Evolutionary conservation across 2,113 vertebrate species (phyloP).

Genomic region (Sorex araneus): DNA sequence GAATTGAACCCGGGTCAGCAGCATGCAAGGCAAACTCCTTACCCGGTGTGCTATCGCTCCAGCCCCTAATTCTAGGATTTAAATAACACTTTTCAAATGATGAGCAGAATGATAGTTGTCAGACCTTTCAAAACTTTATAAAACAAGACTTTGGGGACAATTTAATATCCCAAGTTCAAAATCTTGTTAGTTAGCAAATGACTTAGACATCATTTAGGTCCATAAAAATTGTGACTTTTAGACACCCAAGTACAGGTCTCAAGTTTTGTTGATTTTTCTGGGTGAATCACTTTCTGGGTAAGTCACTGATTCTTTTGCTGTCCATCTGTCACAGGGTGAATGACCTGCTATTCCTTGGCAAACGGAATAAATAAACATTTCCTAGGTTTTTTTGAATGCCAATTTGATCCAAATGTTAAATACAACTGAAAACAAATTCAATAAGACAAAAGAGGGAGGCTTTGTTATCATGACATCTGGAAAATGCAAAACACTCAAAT

Average conservation of each 20-base stretch:
- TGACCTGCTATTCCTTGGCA: slow-evolving; percentile 57
- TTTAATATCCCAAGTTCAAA: slow-evolving; percentile 35
- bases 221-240: slow-evolving; percentile 33
- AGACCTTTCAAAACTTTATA: slow-evolving; percentile 59
- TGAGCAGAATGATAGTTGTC: slow-evolving; percentile 9
- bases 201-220: slow-evolving; percentile 16
- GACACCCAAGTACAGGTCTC: not conserved
- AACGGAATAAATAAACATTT: slow-evolving; percentile 75
- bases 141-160: slow-evolving; percentile 42
- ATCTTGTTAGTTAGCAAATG: slow-evolving; percentile 51
- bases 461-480: slow-evolving; percentile 65
- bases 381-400: slow-evolving; percentile 56
- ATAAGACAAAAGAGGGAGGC: slow-evolving; percentile 55
- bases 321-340: slow-evolving; percentile 70
- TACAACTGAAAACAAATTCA: slow-evolving; percentile 60
- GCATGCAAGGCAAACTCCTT: too few relatives aligned
- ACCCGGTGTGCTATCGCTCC: too few relatives aligned
- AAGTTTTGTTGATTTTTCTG: slow-evolving; percentile 32
- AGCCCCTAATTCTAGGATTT: slow-evolving; percentile 44
- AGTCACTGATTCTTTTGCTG: slow-evolving; percentile 50
- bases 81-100: slow-evolving; percentile 44
- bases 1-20: too few relatives aligned
- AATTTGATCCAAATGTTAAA: slow-evolving; percentile 66
- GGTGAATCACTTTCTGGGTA: slow-evolving; percentile 31
- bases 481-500: slow-evolving; percentile 47